Evolutionary conservation across 23 tunicate genomes (phyloP), one percentile per base, ranked within the genome.

Genomic region (Phallusia fumigata): DNA sequence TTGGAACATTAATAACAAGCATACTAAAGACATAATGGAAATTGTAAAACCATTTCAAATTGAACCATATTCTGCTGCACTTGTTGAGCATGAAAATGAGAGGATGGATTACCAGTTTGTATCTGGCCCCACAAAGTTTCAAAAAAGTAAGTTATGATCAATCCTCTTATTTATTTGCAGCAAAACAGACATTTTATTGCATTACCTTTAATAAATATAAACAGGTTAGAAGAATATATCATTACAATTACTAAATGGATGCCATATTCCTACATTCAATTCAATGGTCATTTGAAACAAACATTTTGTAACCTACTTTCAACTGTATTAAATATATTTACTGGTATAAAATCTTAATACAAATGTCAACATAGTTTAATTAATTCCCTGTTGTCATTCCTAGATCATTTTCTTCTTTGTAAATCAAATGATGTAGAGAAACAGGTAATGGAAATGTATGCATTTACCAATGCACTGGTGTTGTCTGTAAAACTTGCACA

Each of bases 401-500:
- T n/a, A 90, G 95, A 82, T 74, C 32, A 77, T 32, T 90, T 90
- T 79, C 50, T 51, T 15, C 80, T 90, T 2, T 81, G 82, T 28
- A 33, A 53, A 2, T 64, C 34, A 64, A 64, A 73, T 81, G 49
- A 52, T 24, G 26, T 30, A 19, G 81, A 74, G 32, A 34, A 16
- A 40, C 10, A 73, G 19, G 52, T 78, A 31, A 8, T 58, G 69
- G 97, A 92, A 51, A 85, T 93, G 85, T 93, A 84, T 85, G 98
- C 93, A 50, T 85, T 93, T 81, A 65, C 93, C n/a, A 84, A 88
- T 86, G 90, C 98, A 26, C 80, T 93, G 1, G 81, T 77, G 35
- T 31, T 73, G 12, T 93, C 98, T 28, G 98, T 93, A 3, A 93
- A 93, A 49, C 72, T 93, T 18, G 90, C 93, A 33, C 98, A 93